Evolutionary conservation across 2,113 vertebrate species (phyloP).

Genomic region (Rhagologus leucostigma): DNA sequence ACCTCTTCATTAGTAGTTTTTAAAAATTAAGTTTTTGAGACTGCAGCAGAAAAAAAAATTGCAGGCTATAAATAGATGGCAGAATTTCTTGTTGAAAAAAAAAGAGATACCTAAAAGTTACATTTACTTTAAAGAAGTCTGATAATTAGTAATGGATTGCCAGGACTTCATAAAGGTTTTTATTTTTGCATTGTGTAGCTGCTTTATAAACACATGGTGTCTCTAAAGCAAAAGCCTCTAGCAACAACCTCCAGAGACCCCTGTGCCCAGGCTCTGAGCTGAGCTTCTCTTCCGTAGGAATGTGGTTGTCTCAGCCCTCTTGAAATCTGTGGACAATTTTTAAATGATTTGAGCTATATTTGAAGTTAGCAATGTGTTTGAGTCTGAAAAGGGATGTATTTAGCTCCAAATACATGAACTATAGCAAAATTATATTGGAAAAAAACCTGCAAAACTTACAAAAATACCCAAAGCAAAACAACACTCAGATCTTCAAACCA

Average conservation of each 20-base stretch:
- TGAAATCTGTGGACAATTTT: not conserved
- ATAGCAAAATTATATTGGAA: not conserved
- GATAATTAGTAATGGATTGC: not conserved
- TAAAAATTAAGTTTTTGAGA: not conserved
- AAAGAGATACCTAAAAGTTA: not conserved
- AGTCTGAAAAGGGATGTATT: not conserved
- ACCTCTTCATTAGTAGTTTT: not conserved
- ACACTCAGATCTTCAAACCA: not conserved
- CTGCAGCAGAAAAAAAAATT: not conserved
- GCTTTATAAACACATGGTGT: not conserved
- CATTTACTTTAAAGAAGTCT: not conserved
- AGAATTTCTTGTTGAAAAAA: not conserved
- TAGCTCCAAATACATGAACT: not conserved
- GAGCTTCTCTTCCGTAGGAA: not conserved
- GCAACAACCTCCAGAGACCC: not conserved
- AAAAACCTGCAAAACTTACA: accelerated
- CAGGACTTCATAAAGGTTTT: not conserved
- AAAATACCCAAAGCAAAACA: not conserved
- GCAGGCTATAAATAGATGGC: not conserved
- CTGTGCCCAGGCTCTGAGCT: not conserved
- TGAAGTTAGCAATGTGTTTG: not conserved
- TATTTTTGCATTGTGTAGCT: not conserved
- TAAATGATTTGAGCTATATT: not conserved
- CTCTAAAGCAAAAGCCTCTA: not conserved
- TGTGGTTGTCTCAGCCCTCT: not conserved